Base-by-base conservation (phyloP, 1,140 invertebrate species). In the Notospermus geniculatus region DNA sequence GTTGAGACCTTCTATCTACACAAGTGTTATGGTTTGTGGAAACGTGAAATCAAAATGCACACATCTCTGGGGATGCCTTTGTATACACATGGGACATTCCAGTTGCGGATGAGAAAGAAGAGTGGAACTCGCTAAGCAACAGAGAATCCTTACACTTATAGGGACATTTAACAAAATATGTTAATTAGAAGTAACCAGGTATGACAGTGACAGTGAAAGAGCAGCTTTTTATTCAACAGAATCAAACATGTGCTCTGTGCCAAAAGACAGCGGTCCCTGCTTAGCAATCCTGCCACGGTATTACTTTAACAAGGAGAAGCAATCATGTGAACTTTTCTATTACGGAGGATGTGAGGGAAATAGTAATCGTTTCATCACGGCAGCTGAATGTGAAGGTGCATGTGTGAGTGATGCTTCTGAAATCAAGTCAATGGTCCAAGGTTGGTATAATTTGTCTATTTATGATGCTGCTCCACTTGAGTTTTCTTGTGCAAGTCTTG, bases 241-340 rank as follows among this genome's bases (percentile, higher is more conserved):
- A 22, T 28, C 64, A 63, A 82, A 85, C 56, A 79, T 87, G 77
- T 97, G 95, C 76, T 83, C 87, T 19, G 80, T 92, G 66, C 88
- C 91, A 0, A 87, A 88, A 9, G 83, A 87, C 57, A 79, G 86
- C 62, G 94, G 93, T 9, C 86, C 90, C 22, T 97, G 93, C 72
- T 57, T 57, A 13, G 68, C 71, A 43, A 67, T 71, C 54, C 43
- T 62, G 41, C 29, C 69, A 9, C 66, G 65, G 39, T 76, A 66
- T 66, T 74, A 59, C 55, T 75, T 62, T 45, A 64, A 76, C 53
- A 32, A 32, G 2, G 58, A 63, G 1, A 59, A 30, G 15, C 57
- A 62, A 5, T 57, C 59, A n/a, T 77, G 75, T 69, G 57, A 68
- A 13, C 54, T 61, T 9, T 77, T 76, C 69, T 69, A 69, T 66